Percentiles rank a stretch among this genome's conserved stretches.
Conservation (phyloP, 2,113 vertebrate genomes). For the Tauraco erythrolophus region DNA sequence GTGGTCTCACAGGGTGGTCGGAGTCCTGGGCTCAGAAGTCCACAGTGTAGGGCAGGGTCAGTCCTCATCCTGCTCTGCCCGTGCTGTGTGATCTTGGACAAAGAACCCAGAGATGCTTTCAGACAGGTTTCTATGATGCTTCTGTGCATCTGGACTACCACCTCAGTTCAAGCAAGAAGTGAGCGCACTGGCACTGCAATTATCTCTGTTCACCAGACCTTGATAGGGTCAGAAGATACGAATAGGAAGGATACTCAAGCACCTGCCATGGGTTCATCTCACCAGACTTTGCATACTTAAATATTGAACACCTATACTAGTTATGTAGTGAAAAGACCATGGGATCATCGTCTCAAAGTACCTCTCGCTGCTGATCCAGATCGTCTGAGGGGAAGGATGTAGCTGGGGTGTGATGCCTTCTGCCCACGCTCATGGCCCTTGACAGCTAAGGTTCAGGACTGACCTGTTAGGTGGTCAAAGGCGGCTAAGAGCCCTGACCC, state of each 20-base stretch:
- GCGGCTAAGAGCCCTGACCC: background rate
- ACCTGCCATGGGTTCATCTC: background rate
- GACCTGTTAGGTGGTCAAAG: background rate
- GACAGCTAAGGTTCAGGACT: background rate
- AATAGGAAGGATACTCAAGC: background rate
- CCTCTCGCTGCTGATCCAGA: background rate
- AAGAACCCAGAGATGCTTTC: background rate
- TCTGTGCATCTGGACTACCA: background rate
- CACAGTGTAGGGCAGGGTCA: background rate
- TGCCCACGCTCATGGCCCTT: background rate
- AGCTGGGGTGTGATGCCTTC: background rate
- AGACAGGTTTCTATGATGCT: background rate
- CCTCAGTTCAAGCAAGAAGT: background rate
- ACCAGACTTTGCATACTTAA: background rate
- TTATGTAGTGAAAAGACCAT: background rate
- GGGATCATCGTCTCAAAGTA: background rate
- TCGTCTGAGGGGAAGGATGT: background rate
- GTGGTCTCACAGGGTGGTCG: rapidly evolving
- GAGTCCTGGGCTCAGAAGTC: background rate
- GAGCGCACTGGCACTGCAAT: background rate
- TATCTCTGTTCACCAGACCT: background rate
- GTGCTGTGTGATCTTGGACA: background rate
- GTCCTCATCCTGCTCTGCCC: background rate
- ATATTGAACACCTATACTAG: background rate
- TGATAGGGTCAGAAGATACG: background rate